Evolutionary conservation across 2,113 vertebrate genomes (phyloP), one percentile per base, ranked within the genome.

Genomic region (Malurus elegans): DNA sequence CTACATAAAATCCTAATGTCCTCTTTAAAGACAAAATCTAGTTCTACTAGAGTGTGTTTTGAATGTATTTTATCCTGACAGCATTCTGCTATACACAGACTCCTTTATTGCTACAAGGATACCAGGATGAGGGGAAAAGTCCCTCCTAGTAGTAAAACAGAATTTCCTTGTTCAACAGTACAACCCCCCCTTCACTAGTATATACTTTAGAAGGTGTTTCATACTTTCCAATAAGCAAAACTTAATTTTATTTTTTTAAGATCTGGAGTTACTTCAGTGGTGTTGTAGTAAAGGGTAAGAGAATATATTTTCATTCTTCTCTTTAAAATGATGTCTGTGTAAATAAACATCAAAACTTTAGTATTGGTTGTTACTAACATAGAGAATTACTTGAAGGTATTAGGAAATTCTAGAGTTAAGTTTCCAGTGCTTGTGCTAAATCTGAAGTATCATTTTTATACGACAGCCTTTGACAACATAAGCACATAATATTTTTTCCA

Each of bases 401-500:
- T 31, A 58, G 38, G 57, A 87, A 94, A 67, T 67, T 56, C n/a
- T 87, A 48, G 48, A 90, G 48, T 82, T 82, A 91, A 90, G 14
- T 74, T 90, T 95, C 38, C 23, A 75, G 11, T 44, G 60, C 38
- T 82, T 1, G 2, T 79, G 28, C 44, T 81, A 75, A 79, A 79
- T 42, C 57, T 60, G 23, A 64, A 53, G 31, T 69, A 65, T 75
- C 0, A 18, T 31, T 92, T 88, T 92, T 73, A 36, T 76, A 40
- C 29, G 79, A 45, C 53, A 48, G 26, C 38, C 53, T 67, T 76
- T 69, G 79, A 79, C 54, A 94, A 64, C 71, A 57, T 53, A 65
- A 75, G n/a, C 23, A 61, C 57, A 79, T 79, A 88, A 69, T 79
- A 87, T 42, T 72, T 96, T 94, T 93, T 93, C 85, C 66, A 61